phyloP scores from a whole-genome alignment of 1,140 invertebrate genomes.

The Listronotus bonariensis region DNA sequence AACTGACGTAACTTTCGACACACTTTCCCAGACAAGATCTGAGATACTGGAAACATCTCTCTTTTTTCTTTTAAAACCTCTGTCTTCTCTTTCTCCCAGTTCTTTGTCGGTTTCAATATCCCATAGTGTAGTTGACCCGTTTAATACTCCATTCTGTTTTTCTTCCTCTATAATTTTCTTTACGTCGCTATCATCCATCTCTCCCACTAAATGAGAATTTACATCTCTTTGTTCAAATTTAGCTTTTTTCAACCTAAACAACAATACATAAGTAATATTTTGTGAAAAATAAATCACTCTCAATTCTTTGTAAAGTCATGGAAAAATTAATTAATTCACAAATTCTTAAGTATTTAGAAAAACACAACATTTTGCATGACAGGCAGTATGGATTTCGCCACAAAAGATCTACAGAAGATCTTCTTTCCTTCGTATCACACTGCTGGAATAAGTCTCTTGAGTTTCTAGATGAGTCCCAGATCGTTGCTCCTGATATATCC shows the following conservation, averaged over 20 bases:
- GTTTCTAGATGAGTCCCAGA: too few species aligned
- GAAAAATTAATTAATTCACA: too few species aligned
- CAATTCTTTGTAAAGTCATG: too few species aligned
- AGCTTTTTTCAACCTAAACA: slow-evolving; percentile 47
- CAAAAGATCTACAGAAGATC: too few species aligned
- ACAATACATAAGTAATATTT: too few species aligned
- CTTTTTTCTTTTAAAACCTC: slow-evolving; percentile 47
- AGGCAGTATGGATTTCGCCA: too few species aligned
- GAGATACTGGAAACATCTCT: slow-evolving; percentile 26
- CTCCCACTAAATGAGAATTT: slow-evolving; percentile 47
- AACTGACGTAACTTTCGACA: slow-evolving; percentile 50
- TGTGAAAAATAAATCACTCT: too few species aligned
- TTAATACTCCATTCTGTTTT: slow-evolving; percentile 38
- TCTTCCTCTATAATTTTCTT: slow-evolving; percentile 48
- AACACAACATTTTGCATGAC: too few species aligned
- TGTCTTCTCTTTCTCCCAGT: slow-evolving; percentile 47
- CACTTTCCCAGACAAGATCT: slow-evolving; percentile 34
- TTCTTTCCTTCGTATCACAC: too few species aligned
- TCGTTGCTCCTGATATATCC: too few species aligned
- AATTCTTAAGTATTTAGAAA: too few species aligned
- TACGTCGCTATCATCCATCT: slow-evolving; percentile 48
- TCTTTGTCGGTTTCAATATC: slow-evolving; percentile 55
- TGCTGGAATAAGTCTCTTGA: too few species aligned
- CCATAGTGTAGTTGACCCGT: slow-evolving; percentile 52
- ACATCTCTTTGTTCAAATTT: slow-evolving; percentile 54